Percentiles rank a stretch among this genome's conserved stretches.
Evolutionary conservation across 2,113 vertebrate species (phyloP).

Genomic region (Bujurquina vittata): DNA sequence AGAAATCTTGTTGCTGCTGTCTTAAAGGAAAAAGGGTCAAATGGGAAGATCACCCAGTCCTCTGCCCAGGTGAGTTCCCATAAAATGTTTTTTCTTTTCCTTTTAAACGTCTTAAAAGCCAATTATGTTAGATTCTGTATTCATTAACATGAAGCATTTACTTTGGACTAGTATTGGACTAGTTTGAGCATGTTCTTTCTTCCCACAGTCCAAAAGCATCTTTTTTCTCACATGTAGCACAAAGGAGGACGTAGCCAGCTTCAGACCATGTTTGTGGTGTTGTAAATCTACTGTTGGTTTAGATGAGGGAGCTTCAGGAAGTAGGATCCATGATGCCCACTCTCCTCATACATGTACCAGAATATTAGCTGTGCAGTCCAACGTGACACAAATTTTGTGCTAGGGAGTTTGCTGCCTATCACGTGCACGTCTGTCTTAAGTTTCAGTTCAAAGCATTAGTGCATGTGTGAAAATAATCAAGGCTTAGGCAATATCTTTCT

Average conservation of each 20-base stretch:
- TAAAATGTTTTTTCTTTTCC: no score
- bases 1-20: constrained; percentile 88
- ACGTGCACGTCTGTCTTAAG: background rate
- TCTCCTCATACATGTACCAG: no score
- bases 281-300: no score
- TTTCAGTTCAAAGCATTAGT: background rate
- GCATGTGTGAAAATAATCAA: background rate
- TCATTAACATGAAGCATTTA: background rate
- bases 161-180: background rate
- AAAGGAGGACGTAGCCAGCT: no score
- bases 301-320: no score
- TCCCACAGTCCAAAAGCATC: no score
- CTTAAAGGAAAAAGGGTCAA: constrained; percentile 87
- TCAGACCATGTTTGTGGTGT: no score
- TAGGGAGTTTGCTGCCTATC: background rate
- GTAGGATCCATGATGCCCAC: no score
- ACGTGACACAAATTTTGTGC: no score
- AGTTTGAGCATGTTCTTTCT: no score
- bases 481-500: background rate
- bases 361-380: no score
- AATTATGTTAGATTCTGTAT: background rate
- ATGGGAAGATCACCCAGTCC: constrained; percentile 81
- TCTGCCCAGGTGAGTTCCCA: constrained; percentile 83
- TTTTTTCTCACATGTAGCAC: no score
- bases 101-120: background rate